These are phyloP conservation scores for Cherax quadricarinatus DNA, from an alignment of 1,140 invertebrate species.

Conservation along the genomic window DNA sequence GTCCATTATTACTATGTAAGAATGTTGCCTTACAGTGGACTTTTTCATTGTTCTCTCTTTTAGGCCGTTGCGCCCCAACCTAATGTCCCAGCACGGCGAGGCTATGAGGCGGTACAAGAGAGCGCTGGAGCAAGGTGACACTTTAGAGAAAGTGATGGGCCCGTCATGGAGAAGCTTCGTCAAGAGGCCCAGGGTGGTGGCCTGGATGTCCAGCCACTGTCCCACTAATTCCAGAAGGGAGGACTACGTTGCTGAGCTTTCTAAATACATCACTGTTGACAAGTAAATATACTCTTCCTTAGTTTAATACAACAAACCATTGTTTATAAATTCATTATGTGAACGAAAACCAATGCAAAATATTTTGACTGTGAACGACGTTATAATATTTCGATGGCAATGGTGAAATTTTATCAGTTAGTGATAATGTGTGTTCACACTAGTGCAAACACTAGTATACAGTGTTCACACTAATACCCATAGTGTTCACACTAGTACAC, in stretches of 20 bases:
- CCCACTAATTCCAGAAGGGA: slow-evolving; percentile 17
- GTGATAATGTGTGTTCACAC: no score
- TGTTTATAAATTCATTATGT: no score
- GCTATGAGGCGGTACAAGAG: neutral
- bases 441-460: no score
- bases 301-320: no score
- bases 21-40: no score
- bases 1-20: neutral
- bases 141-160: slow-evolving; percentile 45
- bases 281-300: neutral
- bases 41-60: no score
- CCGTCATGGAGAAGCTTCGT: slow-evolving; percentile 14
- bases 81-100: slow-evolving; percentile 6
- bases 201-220: slow-evolving; percentile 54
- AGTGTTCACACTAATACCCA: no score
- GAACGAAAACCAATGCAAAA: no score
- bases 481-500: no score
- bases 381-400: no score
- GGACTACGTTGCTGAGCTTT: slow-evolving; percentile 31
- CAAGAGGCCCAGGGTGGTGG: slow-evolving; percentile 22
- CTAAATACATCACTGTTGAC: slow-evolving; percentile 34
- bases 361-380: no score
- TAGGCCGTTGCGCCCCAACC: slow-evolving; percentile 44
- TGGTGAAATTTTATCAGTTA: no score
- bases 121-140: neutral